Evolutionary conservation across 2,113 vertebrate species (phyloP).

Genomic region (Cyphomyrus discorhynchus): DNA sequence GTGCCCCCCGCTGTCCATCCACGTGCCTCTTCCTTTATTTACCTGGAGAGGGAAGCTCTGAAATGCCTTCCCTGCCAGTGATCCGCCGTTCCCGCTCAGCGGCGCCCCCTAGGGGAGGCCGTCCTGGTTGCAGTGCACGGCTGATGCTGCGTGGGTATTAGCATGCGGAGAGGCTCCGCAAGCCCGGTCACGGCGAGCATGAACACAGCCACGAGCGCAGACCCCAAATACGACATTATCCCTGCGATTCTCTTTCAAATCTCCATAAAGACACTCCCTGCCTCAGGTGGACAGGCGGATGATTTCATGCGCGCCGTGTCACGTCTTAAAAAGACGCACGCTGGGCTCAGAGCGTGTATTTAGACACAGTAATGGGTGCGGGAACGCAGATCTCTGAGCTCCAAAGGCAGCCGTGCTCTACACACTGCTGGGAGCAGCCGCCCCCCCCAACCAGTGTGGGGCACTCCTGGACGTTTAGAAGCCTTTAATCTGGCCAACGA

Average conservation of each 20-base stretch:
- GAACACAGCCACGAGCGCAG: slow-evolving; percentile 24
- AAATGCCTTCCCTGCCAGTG: not conserved
- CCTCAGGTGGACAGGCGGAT: slow-evolving; percentile 26
- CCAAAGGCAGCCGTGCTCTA: not conserved
- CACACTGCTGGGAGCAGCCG: no score
- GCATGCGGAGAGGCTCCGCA: slow-evolving; percentile 1
- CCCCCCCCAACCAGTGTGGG: not conserved
- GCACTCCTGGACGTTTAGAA: not conserved
- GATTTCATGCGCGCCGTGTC: slow-evolving; percentile 23
- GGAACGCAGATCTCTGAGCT: not conserved
- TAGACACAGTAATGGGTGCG: slow-evolving; percentile 22
- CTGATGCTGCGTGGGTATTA: not conserved
- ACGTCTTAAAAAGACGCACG: slow-evolving; percentile 25
- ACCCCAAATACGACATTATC: slow-evolving; percentile 18
- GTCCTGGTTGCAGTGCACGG: not conserved
- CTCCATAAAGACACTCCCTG: slow-evolving; percentile 27
- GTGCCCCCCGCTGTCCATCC: not conserved
- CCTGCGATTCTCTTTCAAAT: slow-evolving; percentile 22
- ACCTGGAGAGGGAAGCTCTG: not conserved
- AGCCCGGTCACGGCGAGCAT: not conserved
- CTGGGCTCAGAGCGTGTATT: slow-evolving; percentile 22
- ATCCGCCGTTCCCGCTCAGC: not conserved
- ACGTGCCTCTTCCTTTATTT: not conserved
- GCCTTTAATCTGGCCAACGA: slow-evolving; percentile 2
- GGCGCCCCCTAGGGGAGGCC: not conserved